These are phyloP conservation scores for Cydia splendana DNA, from an alignment of 1,140 invertebrate species.

Conservation along the genomic window DNA sequence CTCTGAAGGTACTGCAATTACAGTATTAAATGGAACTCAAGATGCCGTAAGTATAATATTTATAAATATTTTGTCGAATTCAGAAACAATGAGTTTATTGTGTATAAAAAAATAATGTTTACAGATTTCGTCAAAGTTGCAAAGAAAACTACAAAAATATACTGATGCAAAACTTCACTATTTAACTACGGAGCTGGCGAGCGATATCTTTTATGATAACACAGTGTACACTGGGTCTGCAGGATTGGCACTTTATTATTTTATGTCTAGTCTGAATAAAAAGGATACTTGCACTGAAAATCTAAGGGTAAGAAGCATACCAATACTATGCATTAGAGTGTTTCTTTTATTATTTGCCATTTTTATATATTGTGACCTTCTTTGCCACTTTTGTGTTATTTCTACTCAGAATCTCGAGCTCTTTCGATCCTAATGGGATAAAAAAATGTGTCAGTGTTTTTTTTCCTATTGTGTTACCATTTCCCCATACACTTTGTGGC, in stretches of 20 bases:
- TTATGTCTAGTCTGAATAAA: conserved; percentile 45
- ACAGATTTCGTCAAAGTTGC: conserved; percentile 60
- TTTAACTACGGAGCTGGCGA: conserved; percentile 49
- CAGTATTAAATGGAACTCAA: conserved; percentile 49
- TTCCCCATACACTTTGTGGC: too few relatives aligned
- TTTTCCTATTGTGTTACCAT: too few relatives aligned
- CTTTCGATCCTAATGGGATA: too few relatives aligned
- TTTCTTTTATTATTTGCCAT: too few relatives aligned
- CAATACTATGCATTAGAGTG: not conserved
- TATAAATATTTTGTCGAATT: conserved; percentile 19
- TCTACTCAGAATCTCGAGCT: too few relatives aligned
- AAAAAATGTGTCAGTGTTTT: too few relatives aligned
- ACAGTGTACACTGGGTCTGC: conserved; percentile 80
- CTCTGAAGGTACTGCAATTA: conserved; percentile 36
- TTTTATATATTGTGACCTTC: too few relatives aligned
- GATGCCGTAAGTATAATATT: conserved; percentile 47
- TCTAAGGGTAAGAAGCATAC: conserved; percentile 49
- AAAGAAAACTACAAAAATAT: conserved; percentile 57
- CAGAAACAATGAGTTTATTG: conserved; percentile 6
- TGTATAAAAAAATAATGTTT: conserved; percentile 33
- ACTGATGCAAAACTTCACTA: conserved; percentile 53
- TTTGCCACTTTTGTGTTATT: too few relatives aligned
- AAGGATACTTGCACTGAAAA: conserved; percentile 46
- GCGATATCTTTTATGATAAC: conserved; percentile 69
- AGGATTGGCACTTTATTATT: conserved; percentile 73